Evolutionary conservation across 2,888 invertebrate genomes (phyloP).

Genomic region (Meliscaeva auricollis): DNA sequence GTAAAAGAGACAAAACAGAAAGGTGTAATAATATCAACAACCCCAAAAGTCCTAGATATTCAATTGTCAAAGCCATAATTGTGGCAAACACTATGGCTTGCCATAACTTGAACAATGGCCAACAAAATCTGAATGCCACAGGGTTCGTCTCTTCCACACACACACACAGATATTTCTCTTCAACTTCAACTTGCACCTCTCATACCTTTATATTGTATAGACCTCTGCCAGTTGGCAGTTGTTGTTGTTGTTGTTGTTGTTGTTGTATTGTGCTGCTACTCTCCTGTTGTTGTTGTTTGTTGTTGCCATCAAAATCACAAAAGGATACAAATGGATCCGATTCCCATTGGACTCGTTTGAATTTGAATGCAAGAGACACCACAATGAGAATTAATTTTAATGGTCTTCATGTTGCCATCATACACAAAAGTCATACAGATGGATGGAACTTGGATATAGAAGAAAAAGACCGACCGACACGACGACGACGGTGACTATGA

Average conservation of each 20-base stretch:
- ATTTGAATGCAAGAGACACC: conserved; percentile 52
- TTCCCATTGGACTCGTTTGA: conserved; percentile 54
- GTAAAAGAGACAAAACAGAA: neutral
- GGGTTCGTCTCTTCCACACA: neutral
- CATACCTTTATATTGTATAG: conserved; percentile 10
- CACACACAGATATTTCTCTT: neutral
- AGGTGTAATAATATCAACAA: conserved; percentile 44
- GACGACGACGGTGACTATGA: neutral
- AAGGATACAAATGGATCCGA: conserved; percentile 52
- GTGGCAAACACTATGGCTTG: conserved; percentile 57
- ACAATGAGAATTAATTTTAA: conserved; percentile 66
- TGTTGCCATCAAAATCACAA: conserved; percentile 41
- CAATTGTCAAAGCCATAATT: conserved; percentile 60
- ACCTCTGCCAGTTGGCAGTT: conserved; percentile 22
- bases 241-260: neutral
- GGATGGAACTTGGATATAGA: neutral
- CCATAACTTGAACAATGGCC: conserved; percentile 47
- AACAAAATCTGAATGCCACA: conserved; percentile 48
- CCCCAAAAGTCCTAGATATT: conserved; percentile 41
- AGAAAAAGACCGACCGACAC: neutral
- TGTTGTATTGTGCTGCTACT: neutral
- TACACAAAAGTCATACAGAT: conserved; percentile 42
- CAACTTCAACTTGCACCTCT: neutral
- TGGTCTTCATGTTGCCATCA: conserved; percentile 53
- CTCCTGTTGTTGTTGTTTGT: neutral